phyloP scores from a whole-genome alignment of 2,113 vertebrate species.

The Sporophila hypoxantha region DNA sequence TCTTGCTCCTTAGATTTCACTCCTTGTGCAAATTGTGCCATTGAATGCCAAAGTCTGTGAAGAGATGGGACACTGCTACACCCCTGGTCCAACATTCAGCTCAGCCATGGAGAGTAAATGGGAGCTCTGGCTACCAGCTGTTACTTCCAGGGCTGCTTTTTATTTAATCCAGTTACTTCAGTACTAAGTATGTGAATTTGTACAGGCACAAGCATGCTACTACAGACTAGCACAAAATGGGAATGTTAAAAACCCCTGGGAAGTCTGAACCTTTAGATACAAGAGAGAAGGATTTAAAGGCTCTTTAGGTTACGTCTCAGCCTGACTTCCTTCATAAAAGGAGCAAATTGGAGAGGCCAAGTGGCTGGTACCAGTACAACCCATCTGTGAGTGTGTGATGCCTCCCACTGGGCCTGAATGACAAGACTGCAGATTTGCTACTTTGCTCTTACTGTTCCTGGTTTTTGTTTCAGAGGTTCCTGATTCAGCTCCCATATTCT shows the following conservation, averaged over 20 bases:
- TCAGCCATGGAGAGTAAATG: not conserved
- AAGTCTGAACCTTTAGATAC: not conserved
- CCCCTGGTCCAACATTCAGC: not conserved
- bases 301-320: not conserved
- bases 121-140: not conserved
- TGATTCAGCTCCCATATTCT: not conserved
- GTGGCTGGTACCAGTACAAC: not conserved
- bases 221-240: not conserved
- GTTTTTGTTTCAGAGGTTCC: not conserved
- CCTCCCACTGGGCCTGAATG: fast-evolving
- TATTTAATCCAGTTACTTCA: not conserved
- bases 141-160: not conserved
- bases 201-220: not conserved
- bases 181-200: not conserved
- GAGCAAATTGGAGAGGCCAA: not conserved
- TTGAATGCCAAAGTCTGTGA: not conserved
- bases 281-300: not conserved
- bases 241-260: not conserved
- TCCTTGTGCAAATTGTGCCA: not conserved
- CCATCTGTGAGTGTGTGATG: not conserved
- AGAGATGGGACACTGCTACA: not conserved
- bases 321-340: not conserved
- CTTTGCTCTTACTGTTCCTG: not conserved
- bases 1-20: not conserved
- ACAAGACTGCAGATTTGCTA: not conserved